Conservation (phyloP, 2,113 vertebrate genomes). For the Tupaia chinensis region DNA sequence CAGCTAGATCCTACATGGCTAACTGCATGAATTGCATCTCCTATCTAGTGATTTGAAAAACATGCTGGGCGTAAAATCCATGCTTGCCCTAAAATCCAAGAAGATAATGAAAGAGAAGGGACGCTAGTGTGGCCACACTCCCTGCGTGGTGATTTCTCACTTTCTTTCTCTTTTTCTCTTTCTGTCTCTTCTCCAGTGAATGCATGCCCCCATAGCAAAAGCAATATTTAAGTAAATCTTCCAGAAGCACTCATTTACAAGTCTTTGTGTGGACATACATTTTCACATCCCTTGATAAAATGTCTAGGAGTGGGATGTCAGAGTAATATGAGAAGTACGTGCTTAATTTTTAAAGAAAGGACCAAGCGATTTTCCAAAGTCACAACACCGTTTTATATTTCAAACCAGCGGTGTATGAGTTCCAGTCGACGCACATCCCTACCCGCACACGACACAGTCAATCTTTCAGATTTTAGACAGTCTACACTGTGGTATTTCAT, state of each 20-base stretch:
- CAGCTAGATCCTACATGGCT: too few relatives aligned
- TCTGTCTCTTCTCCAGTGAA: too few relatives aligned
- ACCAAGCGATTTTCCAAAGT: neutral
- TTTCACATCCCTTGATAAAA: neutral
- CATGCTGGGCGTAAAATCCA: too few relatives aligned
- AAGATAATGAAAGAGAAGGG: too few relatives aligned
- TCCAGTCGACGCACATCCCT: neutral
- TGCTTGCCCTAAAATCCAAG: too few relatives aligned
- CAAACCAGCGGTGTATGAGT: too few relatives aligned
- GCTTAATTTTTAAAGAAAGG: neutral
- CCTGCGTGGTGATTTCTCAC: too few relatives aligned
- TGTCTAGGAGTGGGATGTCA: neutral
- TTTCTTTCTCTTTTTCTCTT: too few relatives aligned
- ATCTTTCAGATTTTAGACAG: neutral
- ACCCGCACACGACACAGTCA: neutral
- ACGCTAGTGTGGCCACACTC: too few relatives aligned
- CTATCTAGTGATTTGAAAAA: too few relatives aligned
- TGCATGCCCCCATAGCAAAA: too few relatives aligned
- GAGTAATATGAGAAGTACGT: neutral
- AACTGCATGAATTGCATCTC: too few relatives aligned
- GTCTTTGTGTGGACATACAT: neutral
- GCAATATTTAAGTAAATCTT: neutral
- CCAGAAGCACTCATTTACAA: neutral
- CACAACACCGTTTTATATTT: neutral
- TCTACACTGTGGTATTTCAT: neutral